Evolutionary conservation across 1,140 invertebrate genomes (phyloP).

Genomic region (Drosophila santomea): DNA sequence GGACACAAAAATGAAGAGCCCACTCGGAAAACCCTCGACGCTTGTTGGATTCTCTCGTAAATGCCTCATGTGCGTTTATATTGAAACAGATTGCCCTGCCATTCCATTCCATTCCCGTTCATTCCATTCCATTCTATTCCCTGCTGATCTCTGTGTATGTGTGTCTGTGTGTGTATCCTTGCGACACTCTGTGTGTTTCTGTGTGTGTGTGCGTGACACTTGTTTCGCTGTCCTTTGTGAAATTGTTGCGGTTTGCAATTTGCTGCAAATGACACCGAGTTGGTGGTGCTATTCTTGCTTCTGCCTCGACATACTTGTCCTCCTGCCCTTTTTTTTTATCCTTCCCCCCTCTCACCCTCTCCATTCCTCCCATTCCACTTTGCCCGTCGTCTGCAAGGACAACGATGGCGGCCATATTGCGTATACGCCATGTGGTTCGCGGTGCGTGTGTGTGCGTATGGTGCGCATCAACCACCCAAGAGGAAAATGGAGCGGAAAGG

Average conservation of each 20-base stretch:
- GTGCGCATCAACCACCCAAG: conserved; percentile 68
- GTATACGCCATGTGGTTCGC: conserved; percentile 62
- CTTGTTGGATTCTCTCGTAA: conserved; percentile 71
- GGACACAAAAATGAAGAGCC: not conserved
- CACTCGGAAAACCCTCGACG: conserved; percentile 41
- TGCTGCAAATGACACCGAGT: conserved; percentile 80
- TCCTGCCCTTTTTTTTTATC: not conserved
- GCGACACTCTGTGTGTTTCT: conserved; percentile 2
- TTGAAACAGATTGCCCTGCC: conserved; percentile 84
- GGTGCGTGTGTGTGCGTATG: conserved; percentile 56
- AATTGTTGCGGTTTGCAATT: conserved; percentile 84
- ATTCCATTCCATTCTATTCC: conserved; percentile 25
- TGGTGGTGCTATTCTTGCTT: conserved; percentile 5
- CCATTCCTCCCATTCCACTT: not conserved
- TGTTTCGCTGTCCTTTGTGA: conserved; percentile 72
- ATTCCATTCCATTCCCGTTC: conserved; percentile 39
- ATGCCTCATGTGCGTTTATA: conserved; percentile 84
- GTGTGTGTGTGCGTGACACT: conserved; percentile 17
- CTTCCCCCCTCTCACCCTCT: not conserved
- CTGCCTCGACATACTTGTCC: not conserved
- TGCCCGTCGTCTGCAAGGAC: conserved; percentile 1
- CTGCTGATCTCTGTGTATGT: not conserved
- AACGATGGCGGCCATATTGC: conserved; percentile 50
- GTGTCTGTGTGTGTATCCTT: conserved; percentile 4
- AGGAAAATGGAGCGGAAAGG: not conserved